phyloP scores from a whole-genome alignment of 2,888 invertebrate species.

The Aporophyla nigra region DNA sequence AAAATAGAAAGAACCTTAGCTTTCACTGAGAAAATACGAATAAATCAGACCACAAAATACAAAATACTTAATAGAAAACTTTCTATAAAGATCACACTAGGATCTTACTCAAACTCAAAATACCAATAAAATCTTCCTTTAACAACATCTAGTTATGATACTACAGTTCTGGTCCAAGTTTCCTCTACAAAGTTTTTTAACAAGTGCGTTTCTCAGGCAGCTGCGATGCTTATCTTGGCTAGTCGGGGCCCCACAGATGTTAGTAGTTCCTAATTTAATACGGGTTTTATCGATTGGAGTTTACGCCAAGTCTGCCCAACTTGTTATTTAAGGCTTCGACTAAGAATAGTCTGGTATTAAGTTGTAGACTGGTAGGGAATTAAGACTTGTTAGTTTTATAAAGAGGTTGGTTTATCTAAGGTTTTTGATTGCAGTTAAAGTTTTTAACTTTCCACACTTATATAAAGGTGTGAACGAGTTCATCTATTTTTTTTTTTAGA shows the following conservation, averaged over 20 bases:
- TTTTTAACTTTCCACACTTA: neutral
- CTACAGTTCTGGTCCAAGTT: constrained; percentile 22
- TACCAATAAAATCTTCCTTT: constrained; percentile 46
- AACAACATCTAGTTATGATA: constrained; percentile 35
- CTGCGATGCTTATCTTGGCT: constrained; percentile 62
- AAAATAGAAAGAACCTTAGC: neutral
- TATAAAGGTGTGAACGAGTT: no score
- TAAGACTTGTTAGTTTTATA: neutral
- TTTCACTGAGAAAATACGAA: no score
- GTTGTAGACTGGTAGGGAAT: constrained; percentile 20
- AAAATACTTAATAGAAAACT: neutral
- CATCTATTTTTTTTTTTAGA: no score
- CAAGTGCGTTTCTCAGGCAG: constrained; percentile 38
- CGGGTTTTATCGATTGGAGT: constrained; percentile 71
- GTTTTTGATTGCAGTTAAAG: neutral
- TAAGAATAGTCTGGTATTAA: constrained; percentile 38
- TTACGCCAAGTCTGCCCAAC: constrained; percentile 58
- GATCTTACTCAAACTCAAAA: constrained; percentile 8
- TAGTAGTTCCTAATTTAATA: constrained; percentile 72
- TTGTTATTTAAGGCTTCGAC: constrained; percentile 65
- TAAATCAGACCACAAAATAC: no score
- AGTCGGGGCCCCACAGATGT: constrained; percentile 58
- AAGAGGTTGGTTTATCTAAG: neutral
- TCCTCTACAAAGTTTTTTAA: constrained; percentile 36
- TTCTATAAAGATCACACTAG: neutral